Conservation (phyloP, 2,797 vertebrate genomes). For the Amniataba percoides region DNA sequence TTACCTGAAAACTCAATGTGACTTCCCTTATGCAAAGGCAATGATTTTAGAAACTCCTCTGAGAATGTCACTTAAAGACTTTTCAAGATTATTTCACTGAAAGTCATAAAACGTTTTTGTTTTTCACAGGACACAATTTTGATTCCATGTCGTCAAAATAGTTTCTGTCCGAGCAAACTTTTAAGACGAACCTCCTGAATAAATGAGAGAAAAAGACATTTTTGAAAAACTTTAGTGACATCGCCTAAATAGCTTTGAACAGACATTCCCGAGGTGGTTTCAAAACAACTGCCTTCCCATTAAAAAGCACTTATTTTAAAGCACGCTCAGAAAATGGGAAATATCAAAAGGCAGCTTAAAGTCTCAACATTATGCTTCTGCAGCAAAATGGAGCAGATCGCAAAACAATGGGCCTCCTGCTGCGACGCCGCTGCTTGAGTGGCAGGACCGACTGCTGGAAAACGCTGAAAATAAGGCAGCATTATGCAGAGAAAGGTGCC, state of each 20-base stretch:
- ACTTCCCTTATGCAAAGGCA: neutral
- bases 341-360: slow-evolving; percentile 9
- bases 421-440: slow-evolving; percentile 43
- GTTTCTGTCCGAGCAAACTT: neutral
- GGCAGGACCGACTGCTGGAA: slow-evolving; percentile 45
- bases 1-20: neutral
- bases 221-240: neutral
- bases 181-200: neutral
- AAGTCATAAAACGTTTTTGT: neutral
- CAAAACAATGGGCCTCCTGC: slow-evolving; percentile 49
- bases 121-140: neutral
- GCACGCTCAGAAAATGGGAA: neutral
- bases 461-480: slow-evolving; percentile 33
- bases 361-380: neutral
- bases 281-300: slow-evolving; percentile 5
- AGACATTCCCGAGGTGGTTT: neutral
- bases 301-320: slow-evolving; percentile 27
- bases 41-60: neutral
- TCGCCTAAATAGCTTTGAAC: slow-evolving; percentile 1
- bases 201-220: neutral
- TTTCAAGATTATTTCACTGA: slow-evolving; percentile 19
- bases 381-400: slow-evolving; percentile 22
- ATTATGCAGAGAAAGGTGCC: slow-evolving; percentile 40
- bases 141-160: neutral
- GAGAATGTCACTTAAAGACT: slow-evolving; percentile 7